Evolutionary conservation across 2,888 invertebrate genomes (phyloP).

Genomic region (Camptogramma bilineatum): DNA sequence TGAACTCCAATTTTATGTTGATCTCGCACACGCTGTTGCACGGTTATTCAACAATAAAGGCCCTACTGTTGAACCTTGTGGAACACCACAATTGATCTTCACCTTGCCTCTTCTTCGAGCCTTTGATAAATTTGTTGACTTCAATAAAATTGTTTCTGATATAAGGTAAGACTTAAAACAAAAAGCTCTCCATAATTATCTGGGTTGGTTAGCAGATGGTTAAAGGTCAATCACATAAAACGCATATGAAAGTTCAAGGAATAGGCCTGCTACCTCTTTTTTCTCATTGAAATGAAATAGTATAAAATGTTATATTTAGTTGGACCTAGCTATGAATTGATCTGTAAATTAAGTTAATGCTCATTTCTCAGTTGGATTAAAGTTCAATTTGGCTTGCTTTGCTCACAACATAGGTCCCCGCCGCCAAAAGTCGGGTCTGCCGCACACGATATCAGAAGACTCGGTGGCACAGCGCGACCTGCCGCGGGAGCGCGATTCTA

Average conservation of each 20-base stretch:
- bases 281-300: too few relatives aligned
- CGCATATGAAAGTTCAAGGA: background rate
- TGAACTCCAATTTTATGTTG: too few relatives aligned
- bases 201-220: background rate
- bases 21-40: too few relatives aligned
- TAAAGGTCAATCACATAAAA: background rate
- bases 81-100: too few relatives aligned
- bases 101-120: background rate
- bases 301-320: too few relatives aligned
- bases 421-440: constrained; percentile 64
- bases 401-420: constrained; percentile 54
- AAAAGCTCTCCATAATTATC: background rate
- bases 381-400: too few relatives aligned
- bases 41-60: too few relatives aligned
- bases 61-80: too few relatives aligned
- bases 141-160: background rate
- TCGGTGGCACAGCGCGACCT: constrained; percentile 58
- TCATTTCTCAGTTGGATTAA: too few relatives aligned
- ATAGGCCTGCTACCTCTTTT: background rate
- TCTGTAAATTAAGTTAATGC: too few relatives aligned
- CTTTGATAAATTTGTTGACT: background rate
- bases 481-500: constrained; percentile 57
- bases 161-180: background rate
- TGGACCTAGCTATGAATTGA: too few relatives aligned
- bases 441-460: constrained; percentile 75